Evolutionary conservation across 2,113 vertebrate genomes (phyloP).

Genomic region (Nycticebus coucang): DNA sequence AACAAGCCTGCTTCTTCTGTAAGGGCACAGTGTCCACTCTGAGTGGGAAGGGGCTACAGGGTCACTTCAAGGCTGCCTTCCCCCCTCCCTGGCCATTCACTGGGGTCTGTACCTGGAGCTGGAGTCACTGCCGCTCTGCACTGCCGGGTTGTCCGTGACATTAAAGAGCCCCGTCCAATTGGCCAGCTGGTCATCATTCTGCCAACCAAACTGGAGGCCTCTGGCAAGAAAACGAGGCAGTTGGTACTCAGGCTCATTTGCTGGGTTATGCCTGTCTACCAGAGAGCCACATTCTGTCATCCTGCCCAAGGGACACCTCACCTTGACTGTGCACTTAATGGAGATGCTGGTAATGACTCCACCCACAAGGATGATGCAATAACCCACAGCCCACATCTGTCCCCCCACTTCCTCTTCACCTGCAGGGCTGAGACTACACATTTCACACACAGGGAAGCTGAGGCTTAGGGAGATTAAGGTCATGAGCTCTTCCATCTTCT

Average conservation of each 20-base stretch:
- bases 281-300: constrained; percentile 33
- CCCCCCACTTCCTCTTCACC: neutral
- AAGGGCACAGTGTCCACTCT: neutral
- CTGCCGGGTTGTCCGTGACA: constrained; percentile 95
- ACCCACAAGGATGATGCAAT: fast-evolving
- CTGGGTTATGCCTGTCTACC: constrained; percentile 69
- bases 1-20: neutral
- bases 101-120: constrained; percentile 96
- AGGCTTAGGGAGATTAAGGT: neutral
- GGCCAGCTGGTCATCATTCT: constrained; percentile 96
- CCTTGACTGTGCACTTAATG: neutral
- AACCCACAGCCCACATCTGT: neutral
- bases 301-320: neutral
- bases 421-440: neutral
- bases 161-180: constrained; percentile 98
- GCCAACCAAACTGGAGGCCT: constrained; percentile 98
- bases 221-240: constrained; percentile 98
- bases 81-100: constrained; percentile 79
- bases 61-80: neutral
- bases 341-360: fast-evolving
- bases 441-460: neutral
- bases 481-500: neutral
- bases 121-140: constrained; percentile 95
- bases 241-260: constrained; percentile 87
- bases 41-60: neutral